phyloP scores from a whole-genome alignment of 92 coral and sea anemone species.

The Umimayanthus chanpuru region DNA sequence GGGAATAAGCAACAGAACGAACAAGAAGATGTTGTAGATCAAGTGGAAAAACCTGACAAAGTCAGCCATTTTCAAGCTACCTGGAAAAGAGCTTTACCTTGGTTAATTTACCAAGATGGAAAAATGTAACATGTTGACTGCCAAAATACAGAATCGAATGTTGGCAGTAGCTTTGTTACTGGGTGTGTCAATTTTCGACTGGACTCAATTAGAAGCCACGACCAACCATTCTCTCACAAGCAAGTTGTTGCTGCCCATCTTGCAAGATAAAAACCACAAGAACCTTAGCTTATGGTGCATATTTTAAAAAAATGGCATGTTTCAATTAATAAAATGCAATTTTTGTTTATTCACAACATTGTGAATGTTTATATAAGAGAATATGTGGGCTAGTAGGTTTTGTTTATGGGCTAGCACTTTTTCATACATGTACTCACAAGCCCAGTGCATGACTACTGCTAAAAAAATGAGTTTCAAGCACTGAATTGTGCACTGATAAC shows the following conservation, averaged over 20 bases:
- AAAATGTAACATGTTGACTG: background rate
- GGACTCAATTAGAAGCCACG: conserved; percentile 10
- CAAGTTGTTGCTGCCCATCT: too few relatives aligned
- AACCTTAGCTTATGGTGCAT: too few relatives aligned
- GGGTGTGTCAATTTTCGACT: conserved; percentile 17
- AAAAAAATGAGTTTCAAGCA: background rate
- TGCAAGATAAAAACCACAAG: too few relatives aligned
- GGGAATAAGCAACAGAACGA: conserved; percentile 16
- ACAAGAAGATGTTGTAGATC: background rate
- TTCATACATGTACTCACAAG: background rate
- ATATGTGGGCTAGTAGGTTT: background rate
- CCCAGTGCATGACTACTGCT: background rate
- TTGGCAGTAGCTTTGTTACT: conserved; percentile 10
- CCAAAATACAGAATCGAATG: conserved; percentile 11
- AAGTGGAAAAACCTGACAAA: conserved; percentile 12
- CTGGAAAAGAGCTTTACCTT: background rate
- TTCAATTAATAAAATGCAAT: background rate
- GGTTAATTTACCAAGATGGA: conserved; percentile 17
- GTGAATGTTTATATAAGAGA: background rate
- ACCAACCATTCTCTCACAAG: too few relatives aligned
- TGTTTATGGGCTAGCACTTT: background rate
- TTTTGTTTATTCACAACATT: background rate
- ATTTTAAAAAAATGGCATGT: background rate
- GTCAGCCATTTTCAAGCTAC: conserved; percentile 11
- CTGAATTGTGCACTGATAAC: background rate